Base-by-base conservation (phyloP, 2,888 invertebrate species). In the Mythimna impura region DNA sequence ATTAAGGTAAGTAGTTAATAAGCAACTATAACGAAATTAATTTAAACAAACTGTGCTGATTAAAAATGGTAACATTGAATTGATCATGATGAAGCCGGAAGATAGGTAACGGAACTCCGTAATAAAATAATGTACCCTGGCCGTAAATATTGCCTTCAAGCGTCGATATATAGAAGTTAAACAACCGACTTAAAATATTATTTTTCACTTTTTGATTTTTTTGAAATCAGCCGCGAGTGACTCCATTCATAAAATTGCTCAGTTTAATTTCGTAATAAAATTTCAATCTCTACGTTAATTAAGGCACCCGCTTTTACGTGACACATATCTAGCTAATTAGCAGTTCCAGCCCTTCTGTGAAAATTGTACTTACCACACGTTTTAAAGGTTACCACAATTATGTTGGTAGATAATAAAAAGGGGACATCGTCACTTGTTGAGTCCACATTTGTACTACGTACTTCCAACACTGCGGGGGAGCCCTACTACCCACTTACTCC, bases 381-480 rank as follows among this genome's bases (percentile, higher is more conserved):
- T 71, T 52, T 73, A 54, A 77, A 74, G 57, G 66, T 66, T 40
- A 64, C 66, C 62, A 57, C 60, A 70, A 78, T 63, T 77, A 66
- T 47, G 57, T 66, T 80, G 5, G n/a, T n/a, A n/a, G n/a, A n/a
- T 66, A 62, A 73, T 55, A 47, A 66, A 80, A 72, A 40, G 55
- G 20, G 34, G 54, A 47, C n/a, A 52, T 40, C 4, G 25, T 63
- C 30, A 80, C 77, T 63, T 66, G 75, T 81, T 64, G 55, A 67
- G 52, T 65, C 65, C 34, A 36, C 40, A 58, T 66, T 17, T 63
- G 47, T 22, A 2, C 22, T 14, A 7, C 30, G 0, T 22, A 58
- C 4, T 14, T 20, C 14, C 36, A 36, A 75, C 34, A 43, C 60
- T 55, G 25, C 34, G 14, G 12, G 30, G 20, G n/a, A 40, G 40